Conservation (phyloP, 2,797 vertebrate genomes). For the Erethizon dorsatum region DNA sequence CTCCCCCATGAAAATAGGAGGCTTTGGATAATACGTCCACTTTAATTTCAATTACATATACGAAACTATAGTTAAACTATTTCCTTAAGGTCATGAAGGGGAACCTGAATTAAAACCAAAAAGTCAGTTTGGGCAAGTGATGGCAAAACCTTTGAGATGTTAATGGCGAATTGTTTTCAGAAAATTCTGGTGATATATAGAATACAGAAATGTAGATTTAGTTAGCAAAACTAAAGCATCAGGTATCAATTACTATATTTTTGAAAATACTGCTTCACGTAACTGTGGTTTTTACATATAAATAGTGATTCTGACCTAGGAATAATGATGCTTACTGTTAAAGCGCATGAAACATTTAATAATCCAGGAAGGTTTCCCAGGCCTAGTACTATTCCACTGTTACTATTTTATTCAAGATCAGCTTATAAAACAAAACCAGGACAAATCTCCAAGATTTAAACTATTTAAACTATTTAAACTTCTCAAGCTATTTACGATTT, state of each 20-base stretch:
- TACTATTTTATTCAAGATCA: constrained; percentile 40
- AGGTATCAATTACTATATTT: constrained; percentile 42
- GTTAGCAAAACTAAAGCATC: constrained; percentile 18
- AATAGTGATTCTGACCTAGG: background rate
- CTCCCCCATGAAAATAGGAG: constrained; percentile 23
- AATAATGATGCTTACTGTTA: background rate
- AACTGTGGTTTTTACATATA: background rate
- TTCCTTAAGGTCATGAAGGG: background rate
- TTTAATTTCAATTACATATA: constrained; percentile 19
- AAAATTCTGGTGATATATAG: background rate
- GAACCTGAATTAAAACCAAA: constrained; percentile 53
- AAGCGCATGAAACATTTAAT: constrained; percentile 7
- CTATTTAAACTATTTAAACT: background rate
- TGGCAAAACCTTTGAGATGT: constrained; percentile 16
- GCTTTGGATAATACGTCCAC: background rate
- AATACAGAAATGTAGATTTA: constrained; percentile 23
- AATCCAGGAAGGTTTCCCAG: constrained; percentile 2
- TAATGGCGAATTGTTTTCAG: constrained; percentile 8
- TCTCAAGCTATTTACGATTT: constrained; percentile 69
- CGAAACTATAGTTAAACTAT: constrained; percentile 34
- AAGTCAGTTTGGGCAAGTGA: constrained; percentile 6
- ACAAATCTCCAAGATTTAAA: background rate
- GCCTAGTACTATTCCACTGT: background rate
- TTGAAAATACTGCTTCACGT: constrained; percentile 3
- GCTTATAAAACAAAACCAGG: constrained; percentile 65